Base-by-base conservation (phyloP, 1,140 invertebrate genomes). In the Drosophila lacteicornis region DNA sequence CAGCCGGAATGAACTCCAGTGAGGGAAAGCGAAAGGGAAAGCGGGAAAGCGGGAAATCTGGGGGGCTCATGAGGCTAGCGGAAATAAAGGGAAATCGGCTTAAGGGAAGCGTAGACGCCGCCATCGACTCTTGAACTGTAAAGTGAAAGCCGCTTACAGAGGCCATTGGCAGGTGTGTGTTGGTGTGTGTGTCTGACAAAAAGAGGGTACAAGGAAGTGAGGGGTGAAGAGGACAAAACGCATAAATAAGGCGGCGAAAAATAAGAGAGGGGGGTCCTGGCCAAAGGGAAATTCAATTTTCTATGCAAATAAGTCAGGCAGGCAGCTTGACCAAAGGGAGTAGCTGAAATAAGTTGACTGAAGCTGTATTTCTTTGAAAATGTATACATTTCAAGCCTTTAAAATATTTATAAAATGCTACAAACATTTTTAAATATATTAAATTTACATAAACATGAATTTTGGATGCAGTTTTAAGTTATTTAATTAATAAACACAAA, bases 61-160 rank as follows among this genome's bases (percentile, higher is more conserved):
- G 7, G 60, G 30, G 51, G 43, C 57, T 53, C 62, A 56, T 36
- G 51, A 42, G 45, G 46, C 55, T 11, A 78, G 55, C 62, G 79
- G 79, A 86, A 86, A 80, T 87, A 68, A 82, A 80, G 73, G 79
- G 71, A 82, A 86, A 87, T 86, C 80, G 74, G 80, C 83, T 87
- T 82, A 86, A 73, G 46, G 51, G 40, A 60, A 47, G 38, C 56
- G 30, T 38, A 56, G 53, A 36, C 17, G 11, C 8, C 15, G 40
- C 5, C 53, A 36, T 17, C 69, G 80, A 87, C 69, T 80, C 84
- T 80, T 90, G 77, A 84, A 79, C 81, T 90, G 84, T 45, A 68
- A 59, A 76, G 57, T 47, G 62, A 81, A 90, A 90, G 79, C 84
- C 69, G 85, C 84, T 88, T 88, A 88, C 59, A 49, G 46, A 58